phyloP scores from a whole-genome alignment of 1,140 invertebrate species.

The Augochlora pura region DNA sequence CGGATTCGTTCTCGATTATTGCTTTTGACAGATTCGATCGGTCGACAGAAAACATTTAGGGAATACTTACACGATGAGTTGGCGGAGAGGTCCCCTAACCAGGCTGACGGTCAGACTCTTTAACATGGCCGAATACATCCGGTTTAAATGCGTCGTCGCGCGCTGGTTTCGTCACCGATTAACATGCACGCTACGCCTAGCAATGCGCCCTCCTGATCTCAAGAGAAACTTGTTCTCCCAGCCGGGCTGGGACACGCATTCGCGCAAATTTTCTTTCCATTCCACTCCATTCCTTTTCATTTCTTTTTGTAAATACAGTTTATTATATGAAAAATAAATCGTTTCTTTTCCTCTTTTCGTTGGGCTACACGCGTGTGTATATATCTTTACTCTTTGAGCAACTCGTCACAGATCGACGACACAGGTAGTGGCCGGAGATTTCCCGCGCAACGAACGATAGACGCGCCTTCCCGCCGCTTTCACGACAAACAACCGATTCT shows the following conservation, averaged over 20 bases:
- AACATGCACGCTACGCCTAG: constrained; percentile 59
- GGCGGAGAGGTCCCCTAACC: constrained; percentile 40
- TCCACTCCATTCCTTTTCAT: background rate
- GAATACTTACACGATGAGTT: constrained; percentile 58
- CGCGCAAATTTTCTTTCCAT: background rate
- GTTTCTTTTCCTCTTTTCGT: background rate
- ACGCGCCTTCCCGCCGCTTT: too few relatives aligned
- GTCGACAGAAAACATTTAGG: constrained; percentile 54
- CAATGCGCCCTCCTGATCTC: constrained; percentile 46
- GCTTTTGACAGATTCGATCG: background rate
- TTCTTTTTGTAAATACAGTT: too few relatives aligned
- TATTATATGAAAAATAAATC: too few relatives aligned
- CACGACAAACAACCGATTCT: too few relatives aligned
- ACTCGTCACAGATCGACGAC: constrained; percentile 18
- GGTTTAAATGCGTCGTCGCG: constrained; percentile 22
- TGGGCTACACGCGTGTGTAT: too few relatives aligned
- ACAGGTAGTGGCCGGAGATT: constrained; percentile 7
- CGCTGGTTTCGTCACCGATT: background rate
- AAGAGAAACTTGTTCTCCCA: background rate
- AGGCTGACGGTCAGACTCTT: constrained; percentile 37
- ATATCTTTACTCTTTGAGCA: constrained; percentile 2
- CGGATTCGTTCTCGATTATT: background rate
- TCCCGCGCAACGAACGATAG: constrained; percentile 21
- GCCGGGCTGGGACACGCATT: constrained; percentile 1
- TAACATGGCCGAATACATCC: constrained; percentile 38